Conservation (phyloP, 2,113 vertebrate species). For the Brienomyrus brachyistius region DNA sequence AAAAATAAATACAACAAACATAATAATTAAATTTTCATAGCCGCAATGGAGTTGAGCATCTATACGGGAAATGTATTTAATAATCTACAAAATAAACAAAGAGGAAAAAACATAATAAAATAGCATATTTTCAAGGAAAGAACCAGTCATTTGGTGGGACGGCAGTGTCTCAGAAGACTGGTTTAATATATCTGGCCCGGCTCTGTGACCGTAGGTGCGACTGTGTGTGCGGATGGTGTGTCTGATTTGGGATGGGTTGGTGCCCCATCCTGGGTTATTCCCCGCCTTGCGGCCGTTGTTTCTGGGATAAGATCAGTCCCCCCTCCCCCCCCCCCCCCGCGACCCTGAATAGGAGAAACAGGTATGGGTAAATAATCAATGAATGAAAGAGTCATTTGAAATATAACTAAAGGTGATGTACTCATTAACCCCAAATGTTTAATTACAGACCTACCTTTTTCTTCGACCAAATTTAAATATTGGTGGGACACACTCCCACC, state of each 20-base stretch:
- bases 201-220: not conserved
- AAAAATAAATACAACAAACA: too few relatives aligned
- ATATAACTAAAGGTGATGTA: not conserved
- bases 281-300: not conserved
- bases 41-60: not conserved
- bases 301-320: not conserved
- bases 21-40: too few relatives aligned
- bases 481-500: not conserved
- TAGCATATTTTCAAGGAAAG: not conserved
- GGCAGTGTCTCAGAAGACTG: not conserved
- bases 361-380: not conserved
- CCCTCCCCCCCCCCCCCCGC: not conserved
- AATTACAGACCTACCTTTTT: not conserved
- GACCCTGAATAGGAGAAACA: not conserved
- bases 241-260: not conserved
- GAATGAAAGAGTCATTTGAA: not conserved
- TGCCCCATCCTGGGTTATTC: not conserved
- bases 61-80: not conserved
- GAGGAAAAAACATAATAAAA: not conserved
- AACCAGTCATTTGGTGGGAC: not conserved
- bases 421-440: not conserved
- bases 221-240: not conserved
- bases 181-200: not conserved
- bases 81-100: not conserved
- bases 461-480: not conserved